Percentiles rank a stretch among this genome's conserved stretches.
These are phyloP conservation scores for Osmoderma eremita DNA, from an alignment of 2,888 invertebrate species.

Conservation along the genomic window DNA sequence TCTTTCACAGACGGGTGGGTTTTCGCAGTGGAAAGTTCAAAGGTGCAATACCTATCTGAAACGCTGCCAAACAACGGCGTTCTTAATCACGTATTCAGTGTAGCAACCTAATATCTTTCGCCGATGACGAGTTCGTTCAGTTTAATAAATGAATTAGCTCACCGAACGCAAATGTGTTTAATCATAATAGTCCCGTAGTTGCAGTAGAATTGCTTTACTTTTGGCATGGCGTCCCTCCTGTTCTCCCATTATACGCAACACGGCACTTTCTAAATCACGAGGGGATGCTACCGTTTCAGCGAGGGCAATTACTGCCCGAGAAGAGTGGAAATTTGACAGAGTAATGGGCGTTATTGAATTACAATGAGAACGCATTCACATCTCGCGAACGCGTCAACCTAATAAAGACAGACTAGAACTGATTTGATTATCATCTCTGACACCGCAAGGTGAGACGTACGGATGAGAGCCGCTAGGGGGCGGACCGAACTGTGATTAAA, in stretches of 20 bases:
- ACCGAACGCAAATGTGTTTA: conserved; percentile 22
- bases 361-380: conserved; percentile 51
- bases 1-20: too few species aligned
- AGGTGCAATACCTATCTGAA: not conserved
- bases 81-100: conserved; percentile 3
- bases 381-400: conserved; percentile 47
- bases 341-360: conserved; percentile 53
- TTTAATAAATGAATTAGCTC: conserved; percentile 41
- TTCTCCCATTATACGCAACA: not conserved
- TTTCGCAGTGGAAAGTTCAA: not conserved
- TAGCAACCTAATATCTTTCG: not conserved
- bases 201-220: conserved; percentile 23
- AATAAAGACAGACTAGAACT: conserved; percentile 52
- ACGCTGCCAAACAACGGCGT: not conserved
- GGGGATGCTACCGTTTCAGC: conserved; percentile 2
- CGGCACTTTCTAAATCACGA: conserved; percentile 11
- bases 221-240: not conserved
- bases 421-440: conserved; percentile 53
- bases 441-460: conserved; percentile 40
- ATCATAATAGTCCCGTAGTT: conserved; percentile 20
- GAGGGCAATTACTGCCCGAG: conserved; percentile 17
- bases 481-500: conserved; percentile 48
- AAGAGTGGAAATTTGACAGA: conserved; percentile 49
- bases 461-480: conserved; percentile 39
- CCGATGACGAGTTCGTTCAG: conserved; percentile 24